Percentiles rank a stretch among this genome's conserved stretches.
phyloP scores from a whole-genome alignment of 2,113 vertebrate genomes.

The Willisornis vidua region DNA sequence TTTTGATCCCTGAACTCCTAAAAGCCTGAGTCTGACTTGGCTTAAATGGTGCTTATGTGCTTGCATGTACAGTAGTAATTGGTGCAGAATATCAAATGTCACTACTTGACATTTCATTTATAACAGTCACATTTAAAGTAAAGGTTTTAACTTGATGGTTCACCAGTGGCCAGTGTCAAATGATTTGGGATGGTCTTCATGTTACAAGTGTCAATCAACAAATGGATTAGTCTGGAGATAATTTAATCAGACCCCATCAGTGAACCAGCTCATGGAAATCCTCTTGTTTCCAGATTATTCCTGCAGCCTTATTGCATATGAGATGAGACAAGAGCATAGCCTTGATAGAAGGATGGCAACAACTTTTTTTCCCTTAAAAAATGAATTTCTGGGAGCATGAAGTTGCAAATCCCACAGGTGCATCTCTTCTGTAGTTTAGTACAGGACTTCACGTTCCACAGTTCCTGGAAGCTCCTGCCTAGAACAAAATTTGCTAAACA shows the following conservation, averaged over 20 bases:
- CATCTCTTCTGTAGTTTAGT: neutral
- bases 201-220: constrained; percentile 19
- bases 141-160: constrained; percentile 12
- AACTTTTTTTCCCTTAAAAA: neutral
- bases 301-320: neutral
- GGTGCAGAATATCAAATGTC: constrained; percentile 45
- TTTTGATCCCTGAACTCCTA: constrained; percentile 28
- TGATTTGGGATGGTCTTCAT: neutral
- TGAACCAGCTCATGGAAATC: neutral
- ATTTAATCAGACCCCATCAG: neutral
- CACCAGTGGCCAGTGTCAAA: neutral
- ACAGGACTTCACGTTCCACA: neutral
- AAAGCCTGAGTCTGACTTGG: constrained; percentile 18
- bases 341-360: neutral
- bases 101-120: constrained; percentile 34
- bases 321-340: neutral
- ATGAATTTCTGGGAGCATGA: neutral
- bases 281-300: neutral
- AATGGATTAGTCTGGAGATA: neutral
- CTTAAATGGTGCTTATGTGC: constrained; percentile 19
- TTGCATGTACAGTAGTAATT: neutral
- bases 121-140: constrained; percentile 15
- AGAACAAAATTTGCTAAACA: neutral
- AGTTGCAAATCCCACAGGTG: neutral
- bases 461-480: neutral